Evolutionary conservation across 2,797 vertebrate genomes (phyloP).

Genomic region (Artibeus jamaicensis): DNA sequence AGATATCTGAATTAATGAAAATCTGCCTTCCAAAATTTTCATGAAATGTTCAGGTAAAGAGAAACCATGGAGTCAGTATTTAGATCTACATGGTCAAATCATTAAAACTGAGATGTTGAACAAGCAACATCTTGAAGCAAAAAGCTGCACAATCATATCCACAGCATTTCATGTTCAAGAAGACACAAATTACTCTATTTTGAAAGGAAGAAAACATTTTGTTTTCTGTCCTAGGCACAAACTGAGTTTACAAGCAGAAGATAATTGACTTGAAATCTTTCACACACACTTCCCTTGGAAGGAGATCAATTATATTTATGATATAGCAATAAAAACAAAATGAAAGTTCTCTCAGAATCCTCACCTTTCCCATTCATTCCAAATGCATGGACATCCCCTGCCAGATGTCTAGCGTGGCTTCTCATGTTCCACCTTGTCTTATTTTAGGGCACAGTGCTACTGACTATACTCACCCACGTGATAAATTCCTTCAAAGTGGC

Average conservation of each 20-base stretch:
- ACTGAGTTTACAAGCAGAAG: neutral
- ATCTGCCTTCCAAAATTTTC: neutral
- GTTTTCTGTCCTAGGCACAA: neutral
- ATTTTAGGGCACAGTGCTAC: neutral
- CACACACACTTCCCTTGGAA: neutral
- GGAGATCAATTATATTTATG: neutral
- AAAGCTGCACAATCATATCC: accelerated
- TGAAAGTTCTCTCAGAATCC: neutral
- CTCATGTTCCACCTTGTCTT: neutral
- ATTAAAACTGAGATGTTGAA: neutral
- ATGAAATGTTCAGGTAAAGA: neutral
- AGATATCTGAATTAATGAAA: neutral
- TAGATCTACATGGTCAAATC: neutral
- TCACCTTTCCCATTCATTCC: neutral
- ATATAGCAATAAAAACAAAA: neutral
- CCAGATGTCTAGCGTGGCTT: neutral
- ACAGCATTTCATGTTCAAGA: neutral
- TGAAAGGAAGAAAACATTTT: constrained; percentile 8
- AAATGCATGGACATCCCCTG: neutral
- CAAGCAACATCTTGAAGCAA: neutral
- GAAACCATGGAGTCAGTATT: neutral
- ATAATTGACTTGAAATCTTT: neutral
- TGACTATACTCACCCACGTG: accelerated
- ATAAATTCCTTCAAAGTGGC: neutral
- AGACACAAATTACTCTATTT: neutral